phyloP scores from a whole-genome alignment of 2,888 invertebrate species.

The Psylliodes chrysocephalus region DNA sequence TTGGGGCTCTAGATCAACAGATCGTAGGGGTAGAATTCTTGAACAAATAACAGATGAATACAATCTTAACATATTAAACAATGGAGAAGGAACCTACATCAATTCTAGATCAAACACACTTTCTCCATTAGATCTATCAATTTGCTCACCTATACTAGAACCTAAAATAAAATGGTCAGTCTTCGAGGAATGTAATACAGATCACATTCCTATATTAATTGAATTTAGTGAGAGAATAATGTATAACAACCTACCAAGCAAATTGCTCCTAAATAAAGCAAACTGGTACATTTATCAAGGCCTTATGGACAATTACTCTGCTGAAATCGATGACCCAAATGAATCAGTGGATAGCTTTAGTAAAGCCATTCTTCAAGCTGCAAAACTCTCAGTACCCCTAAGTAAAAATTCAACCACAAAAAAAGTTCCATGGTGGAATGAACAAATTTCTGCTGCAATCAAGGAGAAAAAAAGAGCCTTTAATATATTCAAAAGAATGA shows the following conservation, averaged over 20 bases:
- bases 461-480: conserved; percentile 12
- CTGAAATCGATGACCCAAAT: not conserved
- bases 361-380: conserved; percentile 1
- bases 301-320: not conserved
- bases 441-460: not conserved
- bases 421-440: conserved; percentile 29
- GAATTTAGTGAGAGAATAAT: not conserved
- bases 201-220: conserved; percentile 18
- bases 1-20: conserved; percentile 1
- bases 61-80: not conserved
- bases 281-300: not conserved
- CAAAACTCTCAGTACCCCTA: conserved; percentile 14
- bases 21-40: not conserved
- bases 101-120: no score
- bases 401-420: not conserved
- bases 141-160: no score
- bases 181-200: conserved; percentile 4
- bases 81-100: no score
- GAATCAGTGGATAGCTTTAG: not conserved
- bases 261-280: not conserved
- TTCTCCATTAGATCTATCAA: no score
- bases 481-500: conserved; percentile 7
- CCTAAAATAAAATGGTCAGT: conserved; percentile 11
- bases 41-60: conserved; percentile 12
- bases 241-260: no score